These are phyloP conservation scores for Flabesymbios commensalis DNA, from an alignment of 2,888 invertebrate genomes.

Conservation along the genomic window DNA sequence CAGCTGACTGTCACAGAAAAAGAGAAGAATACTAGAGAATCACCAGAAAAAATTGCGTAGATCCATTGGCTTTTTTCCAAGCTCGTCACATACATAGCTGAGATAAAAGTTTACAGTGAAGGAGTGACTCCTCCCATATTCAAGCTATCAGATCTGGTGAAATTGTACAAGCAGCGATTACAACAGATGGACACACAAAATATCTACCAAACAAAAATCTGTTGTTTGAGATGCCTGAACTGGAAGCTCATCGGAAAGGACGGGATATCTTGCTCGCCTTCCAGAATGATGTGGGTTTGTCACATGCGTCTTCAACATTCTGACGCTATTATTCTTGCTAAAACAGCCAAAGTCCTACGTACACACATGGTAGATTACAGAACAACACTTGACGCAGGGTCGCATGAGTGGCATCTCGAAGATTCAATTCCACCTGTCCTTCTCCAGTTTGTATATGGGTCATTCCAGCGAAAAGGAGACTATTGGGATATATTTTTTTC, in stretches of 20 bases:
- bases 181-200: slow-evolving; percentile 20
- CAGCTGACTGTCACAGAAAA: neutral
- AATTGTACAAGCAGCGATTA: slow-evolving; percentile 25
- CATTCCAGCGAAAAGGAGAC: no score
- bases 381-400: slow-evolving; percentile 20
- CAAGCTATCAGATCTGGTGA: slow-evolving; percentile 2
- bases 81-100: slow-evolving; percentile 6
- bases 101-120: slow-evolving; percentile 5
- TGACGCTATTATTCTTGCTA: slow-evolving; percentile 34
- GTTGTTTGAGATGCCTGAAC: slow-evolving; percentile 16
- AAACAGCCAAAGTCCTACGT: slow-evolving; percentile 34
- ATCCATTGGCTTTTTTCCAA: slow-evolving; percentile 13
- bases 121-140: slow-evolving; percentile 1
- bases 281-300: slow-evolving; percentile 31
- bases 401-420: slow-evolving; percentile 22
- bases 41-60: neutral
- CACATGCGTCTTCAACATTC: neutral
- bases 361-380: slow-evolving; percentile 23
- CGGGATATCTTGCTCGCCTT: slow-evolving; percentile 31
- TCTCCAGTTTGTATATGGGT: slow-evolving; percentile 20
- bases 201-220: slow-evolving; percentile 20
- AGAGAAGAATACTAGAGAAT: no score
- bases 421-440: slow-evolving; percentile 19
- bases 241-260: slow-evolving; percentile 30
- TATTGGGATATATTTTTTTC: no score